These are phyloP conservation scores for Cochlearius cochlearius DNA, from an alignment of 2,113 vertebrate species.

Conservation along the genomic window DNA sequence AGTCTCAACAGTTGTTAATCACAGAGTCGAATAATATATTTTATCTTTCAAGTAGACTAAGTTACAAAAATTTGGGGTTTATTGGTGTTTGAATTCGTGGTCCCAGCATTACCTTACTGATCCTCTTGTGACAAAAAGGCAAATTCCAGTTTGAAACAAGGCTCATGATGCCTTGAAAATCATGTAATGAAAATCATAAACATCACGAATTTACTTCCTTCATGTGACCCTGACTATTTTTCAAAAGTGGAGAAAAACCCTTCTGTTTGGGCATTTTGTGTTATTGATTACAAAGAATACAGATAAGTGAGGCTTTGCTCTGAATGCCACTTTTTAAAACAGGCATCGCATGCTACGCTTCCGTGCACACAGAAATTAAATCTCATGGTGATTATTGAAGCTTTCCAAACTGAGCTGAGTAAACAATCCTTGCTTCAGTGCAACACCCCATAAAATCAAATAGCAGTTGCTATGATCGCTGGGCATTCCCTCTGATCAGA, in stretches of 20 bases:
- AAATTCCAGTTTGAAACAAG: background rate
- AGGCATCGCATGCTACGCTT: background rate
- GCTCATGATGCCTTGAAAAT: background rate
- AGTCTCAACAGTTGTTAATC: background rate
- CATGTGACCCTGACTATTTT: background rate
- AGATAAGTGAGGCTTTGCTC: background rate
- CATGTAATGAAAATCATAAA: background rate
- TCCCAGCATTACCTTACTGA: background rate
- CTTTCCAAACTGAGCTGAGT: background rate
- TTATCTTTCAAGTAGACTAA: background rate
- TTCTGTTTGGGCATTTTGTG: background rate
- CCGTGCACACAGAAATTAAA: conserved; percentile 22
- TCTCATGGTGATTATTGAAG: conserved; percentile 11
- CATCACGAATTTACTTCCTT: background rate
- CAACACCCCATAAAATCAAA: background rate
- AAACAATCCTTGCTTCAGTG: background rate
- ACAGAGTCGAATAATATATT: background rate
- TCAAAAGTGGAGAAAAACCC: background rate
- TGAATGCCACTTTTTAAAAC: background rate
- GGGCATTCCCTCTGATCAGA: background rate
- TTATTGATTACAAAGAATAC: background rate
- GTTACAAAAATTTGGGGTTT: background rate
- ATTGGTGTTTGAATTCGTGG: background rate
- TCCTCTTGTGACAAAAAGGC: background rate
- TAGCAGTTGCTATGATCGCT: background rate